A percentile compares a stretch with the other conserved stretches of the same genome.
These are phyloP conservation scores for Dendrocincla fuliginosa DNA, from an alignment of 2,797 vertebrate species.

Conservation along the genomic window DNA sequence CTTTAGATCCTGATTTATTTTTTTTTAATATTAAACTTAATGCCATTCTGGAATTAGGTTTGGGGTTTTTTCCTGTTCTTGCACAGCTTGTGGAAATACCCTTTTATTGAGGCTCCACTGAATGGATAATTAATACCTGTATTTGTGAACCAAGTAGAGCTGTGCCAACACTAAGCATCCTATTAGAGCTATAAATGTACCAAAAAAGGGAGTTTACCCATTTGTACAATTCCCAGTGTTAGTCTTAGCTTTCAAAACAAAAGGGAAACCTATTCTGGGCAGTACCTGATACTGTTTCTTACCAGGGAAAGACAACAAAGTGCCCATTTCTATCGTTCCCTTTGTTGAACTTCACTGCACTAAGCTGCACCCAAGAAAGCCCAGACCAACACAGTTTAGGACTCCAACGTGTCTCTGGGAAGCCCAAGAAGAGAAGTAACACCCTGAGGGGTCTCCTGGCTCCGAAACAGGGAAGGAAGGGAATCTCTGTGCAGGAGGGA, in stretches of 20 bases:
- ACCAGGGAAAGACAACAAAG: not conserved
- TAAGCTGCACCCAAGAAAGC: not conserved
- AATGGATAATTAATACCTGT: not conserved
- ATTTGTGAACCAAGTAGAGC: not conserved
- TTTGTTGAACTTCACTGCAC: not conserved
- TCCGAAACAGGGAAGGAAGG: not conserved
- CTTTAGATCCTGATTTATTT: not conserved
- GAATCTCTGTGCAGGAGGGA: not conserved
- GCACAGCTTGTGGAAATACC: not conserved
- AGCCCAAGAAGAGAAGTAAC: not conserved
- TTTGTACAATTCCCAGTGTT: not conserved
- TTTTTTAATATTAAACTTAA: not conserved
- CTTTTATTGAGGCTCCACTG: not conserved
- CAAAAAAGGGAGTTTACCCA: not conserved
- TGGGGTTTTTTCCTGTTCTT: not conserved
- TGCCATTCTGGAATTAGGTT: not conserved
- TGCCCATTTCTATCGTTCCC: not conserved
- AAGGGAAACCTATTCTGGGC: not conserved
- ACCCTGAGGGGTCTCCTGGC: not conserved
- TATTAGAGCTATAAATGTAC: not conserved
- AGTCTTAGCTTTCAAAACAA: not conserved
- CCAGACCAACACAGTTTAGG: not conserved
- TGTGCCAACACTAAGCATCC: not conserved
- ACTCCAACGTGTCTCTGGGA: not conserved
- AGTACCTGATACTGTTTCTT: not conserved